Evolutionary conservation across 2,888 invertebrate genomes (phyloP).

Genomic region (Diarsia brunnea): DNA sequence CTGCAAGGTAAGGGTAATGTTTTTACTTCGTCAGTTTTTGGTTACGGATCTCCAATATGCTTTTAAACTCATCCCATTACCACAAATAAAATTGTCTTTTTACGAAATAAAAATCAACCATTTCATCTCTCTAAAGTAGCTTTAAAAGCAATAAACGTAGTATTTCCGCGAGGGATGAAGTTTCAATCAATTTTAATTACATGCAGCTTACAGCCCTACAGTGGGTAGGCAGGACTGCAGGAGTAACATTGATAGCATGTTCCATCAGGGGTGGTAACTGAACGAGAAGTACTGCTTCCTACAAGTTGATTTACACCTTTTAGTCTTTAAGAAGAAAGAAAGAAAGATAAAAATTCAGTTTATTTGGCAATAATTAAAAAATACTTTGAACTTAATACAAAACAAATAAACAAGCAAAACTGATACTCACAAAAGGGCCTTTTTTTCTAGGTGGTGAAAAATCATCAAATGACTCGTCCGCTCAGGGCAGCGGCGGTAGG

Average conservation of each 20-base stretch:
- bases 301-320: constrained; percentile 6
- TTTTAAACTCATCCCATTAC: no score
- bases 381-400: no score
- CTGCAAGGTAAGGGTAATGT: no score
- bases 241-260: constrained; percentile 34
- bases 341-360: no score
- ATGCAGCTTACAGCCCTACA: constrained; percentile 36
- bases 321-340: no score
- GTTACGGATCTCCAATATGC: not conserved
- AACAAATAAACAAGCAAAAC: no score
- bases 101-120: not conserved
- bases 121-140: not conserved
- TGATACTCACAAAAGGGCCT: no score
- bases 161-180: constrained; percentile 11
- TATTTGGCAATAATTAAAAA: no score
- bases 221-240: constrained; percentile 2
- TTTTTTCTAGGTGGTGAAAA: no score
- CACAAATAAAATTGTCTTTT: not conserved
- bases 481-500: no score
- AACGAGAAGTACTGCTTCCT: not conserved
- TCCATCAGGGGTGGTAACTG: constrained; percentile 23
- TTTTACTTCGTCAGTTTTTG: no score
- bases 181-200: constrained; percentile 52
- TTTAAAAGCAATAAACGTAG: constrained; percentile 22
- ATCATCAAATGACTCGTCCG: no score